Evolutionary conservation across 2,888 invertebrate genomes (phyloP).

Genomic region (Habrosyne pyritoides): DNA sequence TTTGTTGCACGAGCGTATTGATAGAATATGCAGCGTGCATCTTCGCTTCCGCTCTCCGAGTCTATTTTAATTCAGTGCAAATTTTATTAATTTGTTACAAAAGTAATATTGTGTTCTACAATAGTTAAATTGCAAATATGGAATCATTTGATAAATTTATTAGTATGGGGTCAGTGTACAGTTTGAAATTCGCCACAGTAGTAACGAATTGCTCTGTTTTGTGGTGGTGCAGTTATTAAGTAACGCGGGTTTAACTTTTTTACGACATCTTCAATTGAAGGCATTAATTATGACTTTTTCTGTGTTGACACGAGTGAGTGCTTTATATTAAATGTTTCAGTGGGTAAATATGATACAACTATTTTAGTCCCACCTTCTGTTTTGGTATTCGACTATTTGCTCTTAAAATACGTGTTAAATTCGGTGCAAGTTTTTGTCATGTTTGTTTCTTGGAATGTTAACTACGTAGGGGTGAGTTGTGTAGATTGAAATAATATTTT

Average conservation of each 20-base stretch:
- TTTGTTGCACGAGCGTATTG: constrained; percentile 75
- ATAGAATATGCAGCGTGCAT: constrained; percentile 57
- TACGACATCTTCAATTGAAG: constrained; percentile 39
- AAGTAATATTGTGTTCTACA: constrained; percentile 1
- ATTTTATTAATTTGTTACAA: constrained; percentile 7
- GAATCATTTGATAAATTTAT: constrained; percentile 33
- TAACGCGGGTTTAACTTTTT: constrained; percentile 32
- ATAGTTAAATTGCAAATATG: constrained; percentile 20
- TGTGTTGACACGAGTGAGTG: constrained; percentile 58
- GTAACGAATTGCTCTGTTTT: constrained; percentile 32
- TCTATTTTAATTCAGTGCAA: constrained; percentile 26
- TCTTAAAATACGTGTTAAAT: neutral
- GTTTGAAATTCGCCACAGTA: constrained; percentile 40
- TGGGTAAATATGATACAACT: neutral
- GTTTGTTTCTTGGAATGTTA: neutral
- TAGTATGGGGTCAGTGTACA: constrained; percentile 48
- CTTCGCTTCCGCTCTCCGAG: constrained; percentile 38
- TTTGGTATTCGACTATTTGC: neutral
- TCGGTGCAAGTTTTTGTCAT: neutral
- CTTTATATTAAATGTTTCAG: constrained; percentile 15
- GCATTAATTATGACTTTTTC: constrained; percentile 60
- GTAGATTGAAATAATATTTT: neutral
- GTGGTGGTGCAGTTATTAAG: constrained; percentile 35
- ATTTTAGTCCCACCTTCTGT: neutral
- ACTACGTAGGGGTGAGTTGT: neutral